Conservation (phyloP, 2,888 invertebrate species). For the Imbricaverruca yamaguchii region DNA sequence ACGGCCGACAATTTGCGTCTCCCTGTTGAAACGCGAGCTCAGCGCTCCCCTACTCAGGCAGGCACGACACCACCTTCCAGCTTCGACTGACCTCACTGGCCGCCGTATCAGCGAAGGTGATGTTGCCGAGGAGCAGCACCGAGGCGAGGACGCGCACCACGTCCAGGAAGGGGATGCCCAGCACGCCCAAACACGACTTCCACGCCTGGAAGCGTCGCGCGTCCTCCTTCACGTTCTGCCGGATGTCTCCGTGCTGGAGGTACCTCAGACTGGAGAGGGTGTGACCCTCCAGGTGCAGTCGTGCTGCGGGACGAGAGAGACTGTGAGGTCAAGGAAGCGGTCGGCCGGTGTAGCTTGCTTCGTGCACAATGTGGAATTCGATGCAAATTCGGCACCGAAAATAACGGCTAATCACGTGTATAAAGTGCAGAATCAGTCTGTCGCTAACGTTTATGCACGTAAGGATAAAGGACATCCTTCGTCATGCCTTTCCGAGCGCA, state of each 20-base stretch:
- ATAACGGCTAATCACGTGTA: no score
- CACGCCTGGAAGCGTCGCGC: constrained; percentile 61
- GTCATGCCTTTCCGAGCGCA: no score
- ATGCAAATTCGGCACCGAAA: no score
- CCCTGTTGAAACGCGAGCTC: no score
- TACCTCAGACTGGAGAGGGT: constrained; percentile 75
- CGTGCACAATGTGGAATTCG: no score
- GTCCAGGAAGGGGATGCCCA: constrained; percentile 90
- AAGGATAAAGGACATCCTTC: no score
- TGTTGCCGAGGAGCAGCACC: constrained; percentile 82
- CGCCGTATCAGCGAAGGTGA: constrained; percentile 70
- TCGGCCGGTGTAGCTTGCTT: background rate
- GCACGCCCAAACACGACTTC: constrained; percentile 81
- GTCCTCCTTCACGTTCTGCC: constrained; percentile 65
- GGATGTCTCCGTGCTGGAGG: constrained; percentile 63
- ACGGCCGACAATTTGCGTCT: no score
- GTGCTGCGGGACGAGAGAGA: constrained; percentile 46
- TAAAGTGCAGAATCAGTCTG: no score
- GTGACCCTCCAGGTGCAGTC: constrained; percentile 79
- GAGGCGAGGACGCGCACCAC: constrained; percentile 86
- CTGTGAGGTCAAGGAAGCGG: background rate
- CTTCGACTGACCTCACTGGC: constrained; percentile 33
- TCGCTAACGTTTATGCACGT: no score
- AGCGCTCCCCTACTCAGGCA: no score
- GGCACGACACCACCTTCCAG: no score